Base-by-base conservation (phyloP, 1,140 invertebrate species). In the Drosophila saltans region DNA sequence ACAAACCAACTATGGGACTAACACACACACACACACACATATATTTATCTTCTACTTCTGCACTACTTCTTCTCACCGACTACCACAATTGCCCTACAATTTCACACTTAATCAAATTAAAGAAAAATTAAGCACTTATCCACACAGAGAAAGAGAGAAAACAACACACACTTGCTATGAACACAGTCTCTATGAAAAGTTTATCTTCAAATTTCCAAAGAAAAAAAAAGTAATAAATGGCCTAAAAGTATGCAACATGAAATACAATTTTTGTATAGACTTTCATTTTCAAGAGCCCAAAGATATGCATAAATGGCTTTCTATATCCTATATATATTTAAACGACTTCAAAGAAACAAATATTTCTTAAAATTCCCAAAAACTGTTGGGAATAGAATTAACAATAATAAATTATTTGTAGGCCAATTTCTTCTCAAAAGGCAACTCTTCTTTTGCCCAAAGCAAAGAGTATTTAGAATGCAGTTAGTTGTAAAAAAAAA, bases 171-270 rank as follows among this genome's bases (percentile, higher is more conserved):
- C 6, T 5, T 36, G 33, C 33, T 4, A 36, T 36, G 6, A 6
- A 52, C 45, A 24, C 21, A 55, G 48, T 26, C 48, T 26, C 21
- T 55, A 55, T 55, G 21, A 28, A 55, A 55, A 55, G 48, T 55
- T 26, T 55, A 26, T 26, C 6, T 36, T 36, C 33, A 36, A 36
- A 36, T 24, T 41, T 69, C 45, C 41, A 39, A 33, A 11, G 40
- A 11, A 70, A 16, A 16, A 16, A 16, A 16, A 16, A 16, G 16
- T 16, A 16, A 16, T 16, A 16, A 55, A 70, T 57, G 30, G 66
- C 74, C 64, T 57, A 75, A 75, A 74, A 68, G 72, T 61, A 75
- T 75, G 72, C 33, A 36, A 58, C n/a, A 9, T 16, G 11, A 58
- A 21, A 16, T 26, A 40, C 60, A 74, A 58, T 57, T 72, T 74